These are phyloP conservation scores for Paramuricea clavata DNA, from an alignment of 92 coral and sea anemone genomes.

Conservation along the genomic window DNA sequence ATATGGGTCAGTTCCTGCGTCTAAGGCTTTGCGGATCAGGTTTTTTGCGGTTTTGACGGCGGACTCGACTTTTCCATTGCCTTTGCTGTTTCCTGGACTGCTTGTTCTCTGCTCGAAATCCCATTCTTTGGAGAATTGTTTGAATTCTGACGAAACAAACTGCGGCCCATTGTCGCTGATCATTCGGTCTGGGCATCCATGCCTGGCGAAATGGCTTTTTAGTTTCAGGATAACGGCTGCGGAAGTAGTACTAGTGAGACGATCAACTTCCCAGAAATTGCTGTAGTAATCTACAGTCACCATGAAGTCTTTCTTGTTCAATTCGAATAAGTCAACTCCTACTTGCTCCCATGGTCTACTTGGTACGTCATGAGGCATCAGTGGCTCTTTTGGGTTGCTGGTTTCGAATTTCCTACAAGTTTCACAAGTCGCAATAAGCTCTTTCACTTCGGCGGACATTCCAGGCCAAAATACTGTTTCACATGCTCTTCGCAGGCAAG, in stretches of 20 bases:
- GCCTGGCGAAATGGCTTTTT: conserved; percentile 2
- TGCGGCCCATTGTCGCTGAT: no score
- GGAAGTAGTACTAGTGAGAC: not conserved
- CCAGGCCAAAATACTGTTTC: not conserved
- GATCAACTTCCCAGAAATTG: not conserved
- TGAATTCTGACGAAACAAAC: not conserved
- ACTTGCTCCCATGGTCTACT: conserved; percentile 10
- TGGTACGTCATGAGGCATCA: not conserved
- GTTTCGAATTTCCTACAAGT: not conserved
- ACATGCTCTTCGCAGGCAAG: not conserved
- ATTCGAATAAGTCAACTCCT: not conserved
- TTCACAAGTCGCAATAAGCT: not conserved
- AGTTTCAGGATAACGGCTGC: not conserved
- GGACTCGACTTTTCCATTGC: conserved; percentile 43
- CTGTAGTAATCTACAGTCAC: not conserved
- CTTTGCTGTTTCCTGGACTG: conserved; percentile 17
- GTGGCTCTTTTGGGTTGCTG: not conserved
- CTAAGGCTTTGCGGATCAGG: conserved; percentile 17
- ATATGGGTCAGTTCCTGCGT: conserved; percentile 29
- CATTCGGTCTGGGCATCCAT: not conserved
- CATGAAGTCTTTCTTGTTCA: not conserved
- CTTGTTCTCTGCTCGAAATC: conserved; percentile 15
- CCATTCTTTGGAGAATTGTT: conserved; percentile 16
- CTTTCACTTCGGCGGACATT: not conserved
- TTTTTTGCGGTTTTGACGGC: conserved; percentile 44